A percentile compares a stretch with the other conserved stretches of the same genome.
phyloP scores from a whole-genome alignment of 1,140 invertebrate genomes.

The Hyphantria cunea region DNA sequence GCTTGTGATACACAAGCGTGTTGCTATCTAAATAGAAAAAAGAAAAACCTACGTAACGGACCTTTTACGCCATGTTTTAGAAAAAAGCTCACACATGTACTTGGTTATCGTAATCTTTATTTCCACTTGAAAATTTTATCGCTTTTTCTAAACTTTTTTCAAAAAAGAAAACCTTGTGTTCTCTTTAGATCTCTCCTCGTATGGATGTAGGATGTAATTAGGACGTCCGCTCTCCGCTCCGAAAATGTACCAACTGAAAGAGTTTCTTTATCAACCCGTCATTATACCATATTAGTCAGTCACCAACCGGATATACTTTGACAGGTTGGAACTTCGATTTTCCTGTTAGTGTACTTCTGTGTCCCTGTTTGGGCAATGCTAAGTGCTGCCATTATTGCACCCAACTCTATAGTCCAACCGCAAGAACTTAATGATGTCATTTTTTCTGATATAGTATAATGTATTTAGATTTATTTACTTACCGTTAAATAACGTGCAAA shows the following conservation, averaged over 20 bases:
- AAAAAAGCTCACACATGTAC: too few relatives aligned
- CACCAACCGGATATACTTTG: conserved; percentile 13
- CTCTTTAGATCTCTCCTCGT: too few relatives aligned
- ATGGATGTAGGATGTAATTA: conserved; percentile 13
- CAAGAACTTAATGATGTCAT: background rate
- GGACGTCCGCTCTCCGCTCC: conserved; percentile 15
- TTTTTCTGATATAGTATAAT: background rate
- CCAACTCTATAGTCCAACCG: background rate
- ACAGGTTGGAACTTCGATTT: conserved; percentile 8
- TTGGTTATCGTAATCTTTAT: too few relatives aligned
- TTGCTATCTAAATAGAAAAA: too few relatives aligned
- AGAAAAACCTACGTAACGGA: too few relatives aligned
- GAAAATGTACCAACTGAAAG: conserved; percentile 6
- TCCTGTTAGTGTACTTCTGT: background rate
- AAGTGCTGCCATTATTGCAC: too few relatives aligned
- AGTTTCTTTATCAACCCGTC: background rate
- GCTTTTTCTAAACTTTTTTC: too few relatives aligned
- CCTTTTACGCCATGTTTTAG: too few relatives aligned
- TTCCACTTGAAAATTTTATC: too few relatives aligned
- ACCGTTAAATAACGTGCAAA: background rate
- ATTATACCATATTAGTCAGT: conserved; percentile 21
- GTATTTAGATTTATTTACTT: background rate
- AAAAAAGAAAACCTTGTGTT: too few relatives aligned
- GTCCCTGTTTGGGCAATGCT: background rate
- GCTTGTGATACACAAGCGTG: too few relatives aligned